Conservation (phyloP, 2,888 invertebrate genomes). For the Drosophila fulvimacula region DNA sequence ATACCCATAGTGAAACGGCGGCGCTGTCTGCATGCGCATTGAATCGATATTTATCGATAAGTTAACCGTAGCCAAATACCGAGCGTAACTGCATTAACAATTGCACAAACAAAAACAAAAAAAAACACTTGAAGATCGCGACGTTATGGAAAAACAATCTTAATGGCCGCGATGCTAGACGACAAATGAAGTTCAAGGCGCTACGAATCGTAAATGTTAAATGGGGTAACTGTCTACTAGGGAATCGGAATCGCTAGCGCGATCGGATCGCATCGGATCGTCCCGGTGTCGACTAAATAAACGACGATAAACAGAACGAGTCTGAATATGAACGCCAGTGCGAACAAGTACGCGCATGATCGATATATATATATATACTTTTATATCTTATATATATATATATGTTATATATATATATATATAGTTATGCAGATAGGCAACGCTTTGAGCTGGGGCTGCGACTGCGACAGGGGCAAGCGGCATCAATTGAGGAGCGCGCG, state of each 20-base stretch:
- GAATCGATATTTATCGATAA: constrained; percentile 8
- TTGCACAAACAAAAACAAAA: not conserved
- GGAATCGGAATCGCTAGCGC: constrained; percentile 21
- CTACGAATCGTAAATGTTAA: constrained; percentile 32
- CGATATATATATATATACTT: constrained; percentile 34
- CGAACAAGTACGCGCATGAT: constrained; percentile 48
- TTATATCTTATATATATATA: constrained; percentile 20
- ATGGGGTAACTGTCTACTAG: constrained; percentile 5
- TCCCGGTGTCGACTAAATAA: constrained; percentile 45
- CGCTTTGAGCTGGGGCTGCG: constrained; percentile 18
- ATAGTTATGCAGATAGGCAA: constrained; percentile 54
- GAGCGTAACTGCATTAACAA: constrained; percentile 15
- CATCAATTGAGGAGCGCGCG: constrained; percentile 43
- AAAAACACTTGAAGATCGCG: not conserved
- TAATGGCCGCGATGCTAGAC: constrained; percentile 69
- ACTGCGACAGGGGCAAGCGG: constrained; percentile 9
- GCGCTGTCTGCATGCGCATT: constrained; percentile 67
- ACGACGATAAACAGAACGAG: constrained; percentile 40
- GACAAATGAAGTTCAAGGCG: constrained; percentile 76
- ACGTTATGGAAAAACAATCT: constrained; percentile 33
- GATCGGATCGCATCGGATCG: constrained; percentile 40
- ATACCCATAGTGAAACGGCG: constrained; percentile 70
- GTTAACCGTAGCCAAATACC: not conserved
- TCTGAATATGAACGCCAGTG: constrained; percentile 26
- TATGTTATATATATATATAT: constrained; percentile 11